Base-by-base conservation (phyloP, 2,888 invertebrate species). In the Baccha elongata region DNA sequence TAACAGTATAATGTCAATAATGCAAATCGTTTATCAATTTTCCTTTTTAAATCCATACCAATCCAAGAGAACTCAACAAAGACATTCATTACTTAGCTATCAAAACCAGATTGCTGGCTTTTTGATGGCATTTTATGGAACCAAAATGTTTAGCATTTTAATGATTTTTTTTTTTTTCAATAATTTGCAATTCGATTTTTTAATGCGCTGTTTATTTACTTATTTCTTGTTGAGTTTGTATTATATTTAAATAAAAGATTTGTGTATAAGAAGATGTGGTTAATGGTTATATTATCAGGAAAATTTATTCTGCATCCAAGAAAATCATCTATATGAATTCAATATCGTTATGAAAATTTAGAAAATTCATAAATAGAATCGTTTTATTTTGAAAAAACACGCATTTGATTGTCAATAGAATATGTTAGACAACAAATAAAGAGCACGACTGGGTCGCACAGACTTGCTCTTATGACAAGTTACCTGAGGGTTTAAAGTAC, bases 101-200 rank as follows among this genome's bases (percentile, higher is more conserved):
- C 71, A 71, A 60, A 13, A 29, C 13, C 71, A 71, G 71, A 71
- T 71, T 19, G 15, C 13, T 15, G 40, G 13, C 19, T 7, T 21
- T 46, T 35, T n/a, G 10, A 26, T 35, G 37, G 46, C 44, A 48
- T 64, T 60, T 53, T 11, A 1, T 7, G 5, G 42, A 13, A 68
- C 13, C 46, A 62, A 52, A 46, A 48, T 50, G 40, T 53, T 76
- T 69, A 53, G 55, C 69, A 76, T 76, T 64, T 69, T 64, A 64
- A 76, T 76, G 69, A 21, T n/a, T 62, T 48, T 48, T 69, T 29
- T 67, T 48, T 69, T 29, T 60, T 35, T 19, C 44, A 62, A 46
- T 69, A 37, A 69, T 76, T 76, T 69, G 40, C 69, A 69, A 69
- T 76, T 76, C 64, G 69, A 69, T 76, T 76, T 19, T 40, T 58